Evolutionary conservation across 92 coral and sea anemone genomes (phyloP), one percentile per base, ranked within the genome.

Genomic region (Diadumene lineata): DNA sequence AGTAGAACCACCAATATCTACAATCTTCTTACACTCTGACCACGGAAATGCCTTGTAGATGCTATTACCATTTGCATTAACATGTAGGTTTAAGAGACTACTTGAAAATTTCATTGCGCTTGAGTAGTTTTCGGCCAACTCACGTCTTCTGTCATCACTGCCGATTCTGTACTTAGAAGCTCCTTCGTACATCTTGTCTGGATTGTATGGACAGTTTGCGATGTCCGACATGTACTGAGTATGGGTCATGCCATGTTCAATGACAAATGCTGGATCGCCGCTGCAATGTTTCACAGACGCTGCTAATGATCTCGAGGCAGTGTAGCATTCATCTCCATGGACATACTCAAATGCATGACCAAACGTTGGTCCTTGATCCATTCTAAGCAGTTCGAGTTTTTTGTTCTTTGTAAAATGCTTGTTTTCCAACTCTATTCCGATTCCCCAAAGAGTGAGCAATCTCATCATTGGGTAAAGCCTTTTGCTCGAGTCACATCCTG

Each of bases 291-390:
- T 82, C 22, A 82, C 64, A 55, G 75, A 79, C 34, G 46, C 68
- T 50, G 86, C 81, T 29, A 81, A 30, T 10, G 70, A 65, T 44
- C 77, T 50, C 87, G 76, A 76, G 29, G 82, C 78, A 34, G 62
- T 11, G 72, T 75, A 75, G 58, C 68, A 2, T 56, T 82, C 87
- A 27, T 82, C 87, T 34, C 87, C 76, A 43, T 43, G 60, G 25
- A 55, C 69, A 48, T 76, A 76, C 10, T 50, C 34, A 21, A 76
- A 76, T 34, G 76, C 58, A 58, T 77, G 71, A 7, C 87, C 87
- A 30, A 82, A 74, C 76, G 82, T 76, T n/a, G 83, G 87, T 43
- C 78, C 82, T 60, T 56, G 60, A 74, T 76, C 82, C 23, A 81
- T 50, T 28, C 87, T 76, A 30, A 82, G 77, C 74, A 82, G 21